Conservation (phyloP, 2,888 invertebrate genomes). For the Erebia epiphron region DNA sequence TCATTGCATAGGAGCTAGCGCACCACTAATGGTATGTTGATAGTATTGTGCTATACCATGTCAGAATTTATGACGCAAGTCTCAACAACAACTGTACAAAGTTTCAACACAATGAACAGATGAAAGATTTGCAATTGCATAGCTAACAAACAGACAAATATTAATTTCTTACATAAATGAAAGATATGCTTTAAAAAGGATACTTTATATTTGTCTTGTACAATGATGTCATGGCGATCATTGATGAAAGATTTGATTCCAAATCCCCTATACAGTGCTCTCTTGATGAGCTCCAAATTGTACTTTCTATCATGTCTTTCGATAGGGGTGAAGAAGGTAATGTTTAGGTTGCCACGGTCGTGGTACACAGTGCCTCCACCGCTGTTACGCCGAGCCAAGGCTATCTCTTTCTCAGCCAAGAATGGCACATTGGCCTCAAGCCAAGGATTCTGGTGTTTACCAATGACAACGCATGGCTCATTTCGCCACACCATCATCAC, state of each 20-base stretch:
- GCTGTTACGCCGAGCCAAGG: slow-evolving; percentile 94
- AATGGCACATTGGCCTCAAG: slow-evolving; percentile 91
- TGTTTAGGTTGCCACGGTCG: slow-evolving; percentile 95
- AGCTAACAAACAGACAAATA: too few species aligned
- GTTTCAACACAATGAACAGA: too few species aligned
- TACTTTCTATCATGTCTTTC: slow-evolving; percentile 92
- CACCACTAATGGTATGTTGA: too few species aligned
- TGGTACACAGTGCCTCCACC: slow-evolving; percentile 99
- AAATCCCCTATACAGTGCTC: slow-evolving; percentile 92
- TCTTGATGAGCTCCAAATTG: slow-evolving; percentile 93
- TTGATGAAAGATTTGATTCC: slow-evolving; percentile 90
- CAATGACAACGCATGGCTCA: slow-evolving; percentile 96
- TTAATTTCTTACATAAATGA: not conserved
- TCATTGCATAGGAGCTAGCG: too few species aligned
- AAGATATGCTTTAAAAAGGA: slow-evolving; percentile 52
- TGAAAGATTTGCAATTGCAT: too few species aligned
- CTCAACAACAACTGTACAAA: too few species aligned
- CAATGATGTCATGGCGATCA: slow-evolving; percentile 92
- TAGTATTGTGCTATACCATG: too few species aligned
- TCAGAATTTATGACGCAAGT: too few species aligned
- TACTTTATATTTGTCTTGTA: slow-evolving; percentile 91
- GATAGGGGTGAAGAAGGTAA: slow-evolving; percentile 94
- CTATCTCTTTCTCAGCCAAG: slow-evolving; percentile 86
- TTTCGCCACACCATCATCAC: slow-evolving; percentile 96
- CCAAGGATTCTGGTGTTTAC: slow-evolving; percentile 98